Evolutionary conservation across 2,888 invertebrate species (phyloP).

Genomic region (Operophtera brumata): DNA sequence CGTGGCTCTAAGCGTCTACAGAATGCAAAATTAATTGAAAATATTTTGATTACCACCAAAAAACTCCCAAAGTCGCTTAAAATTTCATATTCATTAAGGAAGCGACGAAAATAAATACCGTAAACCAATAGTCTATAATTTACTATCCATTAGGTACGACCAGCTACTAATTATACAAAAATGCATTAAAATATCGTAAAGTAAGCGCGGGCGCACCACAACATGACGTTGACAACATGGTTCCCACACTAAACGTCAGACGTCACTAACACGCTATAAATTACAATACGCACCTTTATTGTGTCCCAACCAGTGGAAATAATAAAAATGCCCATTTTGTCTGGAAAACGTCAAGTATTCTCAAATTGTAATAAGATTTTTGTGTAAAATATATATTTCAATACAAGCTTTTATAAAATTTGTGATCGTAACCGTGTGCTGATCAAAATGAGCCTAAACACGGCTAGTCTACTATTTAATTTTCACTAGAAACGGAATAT

Average conservation of each 20-base stretch:
- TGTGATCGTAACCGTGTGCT: no score
- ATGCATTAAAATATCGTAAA: constrained; percentile 35
- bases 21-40: no score
- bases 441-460: no score
- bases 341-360: no score
- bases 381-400: no score
- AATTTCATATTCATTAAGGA: constrained; percentile 20
- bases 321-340: not conserved
- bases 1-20: no score
- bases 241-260: constrained; percentile 35
- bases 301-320: constrained; percentile 12
- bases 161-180: constrained; percentile 33
- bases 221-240: constrained; percentile 14
- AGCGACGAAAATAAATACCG: constrained; percentile 13
- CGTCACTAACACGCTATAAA: constrained; percentile 30
- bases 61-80: not conserved
- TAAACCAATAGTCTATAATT: constrained; percentile 20
- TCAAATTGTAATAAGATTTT: no score
- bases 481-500: no score
- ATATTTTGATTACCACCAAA: not conserved
- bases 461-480: no score
- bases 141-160: constrained; percentile 25
- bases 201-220: constrained; percentile 14
- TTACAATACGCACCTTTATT: constrained; percentile 26
- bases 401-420: no score